Percentiles rank a stretch among this genome's conserved stretches.
phyloP scores from a whole-genome alignment of 2,888 invertebrate species.

The Pharmacophagus antenor region DNA sequence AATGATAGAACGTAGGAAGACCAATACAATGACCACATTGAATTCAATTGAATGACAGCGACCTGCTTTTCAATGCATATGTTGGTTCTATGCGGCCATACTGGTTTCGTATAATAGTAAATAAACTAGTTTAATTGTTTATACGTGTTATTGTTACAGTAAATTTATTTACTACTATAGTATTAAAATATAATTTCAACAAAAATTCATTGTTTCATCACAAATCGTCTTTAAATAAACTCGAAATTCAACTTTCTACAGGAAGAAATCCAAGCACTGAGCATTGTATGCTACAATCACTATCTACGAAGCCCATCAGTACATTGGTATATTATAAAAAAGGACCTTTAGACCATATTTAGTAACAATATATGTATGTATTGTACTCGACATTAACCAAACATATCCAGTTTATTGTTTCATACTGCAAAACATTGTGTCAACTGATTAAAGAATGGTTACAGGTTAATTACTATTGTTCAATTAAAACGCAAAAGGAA shows the following conservation, averaged over 20 bases:
- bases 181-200: too few relatives aligned
- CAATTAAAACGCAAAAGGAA: background rate
- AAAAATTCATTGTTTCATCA: too few relatives aligned
- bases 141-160: background rate
- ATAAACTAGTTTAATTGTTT: background rate
- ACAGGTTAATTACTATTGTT: slow-evolving; percentile 9
- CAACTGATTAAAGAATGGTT: background rate
- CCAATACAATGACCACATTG: slow-evolving; percentile 32
- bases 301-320: background rate
- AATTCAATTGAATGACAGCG: slow-evolving; percentile 37
- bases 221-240: background rate
- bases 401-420: slow-evolving; percentile 7
- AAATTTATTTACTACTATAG: too few relatives aligned
- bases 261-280: background rate
- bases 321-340: background rate
- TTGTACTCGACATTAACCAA: slow-evolving; percentile 21
- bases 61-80: slow-evolving; percentile 29
- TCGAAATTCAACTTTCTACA: background rate
- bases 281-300: too few relatives aligned
- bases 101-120: slow-evolving; percentile 17
- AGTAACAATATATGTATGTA: background rate
- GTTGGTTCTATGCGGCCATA: slow-evolving; percentile 7
- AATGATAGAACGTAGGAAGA: slow-evolving; percentile 24
- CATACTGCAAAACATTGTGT: background rate
- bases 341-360: background rate